Conservation (phyloP, 2,888 invertebrate species). For the Automeris io region DNA sequence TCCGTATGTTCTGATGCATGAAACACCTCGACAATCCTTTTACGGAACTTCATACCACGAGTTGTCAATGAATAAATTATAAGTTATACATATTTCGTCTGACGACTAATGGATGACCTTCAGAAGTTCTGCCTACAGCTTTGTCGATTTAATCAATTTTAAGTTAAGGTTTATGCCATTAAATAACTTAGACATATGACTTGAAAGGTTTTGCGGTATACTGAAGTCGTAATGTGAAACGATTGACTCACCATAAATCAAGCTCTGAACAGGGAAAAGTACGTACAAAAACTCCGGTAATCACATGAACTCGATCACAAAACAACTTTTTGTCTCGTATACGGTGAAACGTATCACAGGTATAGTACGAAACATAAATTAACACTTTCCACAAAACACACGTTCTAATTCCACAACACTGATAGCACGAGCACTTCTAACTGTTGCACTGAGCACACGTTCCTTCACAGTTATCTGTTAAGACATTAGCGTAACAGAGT, state of each 20-base stretch:
- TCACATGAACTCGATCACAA: conserved; percentile 60
- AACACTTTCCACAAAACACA: conserved; percentile 65
- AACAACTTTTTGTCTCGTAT: conserved; percentile 58
- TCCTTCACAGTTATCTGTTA: conserved; percentile 67
- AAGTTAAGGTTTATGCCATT: too few relatives aligned
- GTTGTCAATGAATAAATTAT: conserved; percentile 40
- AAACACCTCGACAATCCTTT: conserved; percentile 26
- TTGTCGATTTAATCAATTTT: conserved; percentile 14
- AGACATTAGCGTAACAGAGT: conserved; percentile 55
- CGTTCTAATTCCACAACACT: conserved; percentile 62
- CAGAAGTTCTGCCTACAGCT: neutral
- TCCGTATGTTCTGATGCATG: conserved; percentile 1
- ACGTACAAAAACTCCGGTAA: conserved; percentile 54
- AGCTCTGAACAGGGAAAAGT: conserved; percentile 48
- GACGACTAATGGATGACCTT: conserved; percentile 25
- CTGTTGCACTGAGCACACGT: conserved; percentile 48
- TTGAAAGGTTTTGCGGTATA: too few relatives aligned
- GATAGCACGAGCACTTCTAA: conserved; percentile 57
- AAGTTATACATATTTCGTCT: conserved; percentile 24
- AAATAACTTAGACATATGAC: too few relatives aligned
- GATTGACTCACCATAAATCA: conserved; percentile 63
- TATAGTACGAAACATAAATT: conserved; percentile 48
- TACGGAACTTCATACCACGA: conserved; percentile 31
- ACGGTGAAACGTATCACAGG: conserved; percentile 57
- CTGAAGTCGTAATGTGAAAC: conserved; percentile 18